Percentiles rank a stretch among this genome's conserved stretches.
These are phyloP conservation scores for Enchytraeus crypticus DNA, from an alignment of 2,888 invertebrate genomes.

Conservation along the genomic window DNA sequence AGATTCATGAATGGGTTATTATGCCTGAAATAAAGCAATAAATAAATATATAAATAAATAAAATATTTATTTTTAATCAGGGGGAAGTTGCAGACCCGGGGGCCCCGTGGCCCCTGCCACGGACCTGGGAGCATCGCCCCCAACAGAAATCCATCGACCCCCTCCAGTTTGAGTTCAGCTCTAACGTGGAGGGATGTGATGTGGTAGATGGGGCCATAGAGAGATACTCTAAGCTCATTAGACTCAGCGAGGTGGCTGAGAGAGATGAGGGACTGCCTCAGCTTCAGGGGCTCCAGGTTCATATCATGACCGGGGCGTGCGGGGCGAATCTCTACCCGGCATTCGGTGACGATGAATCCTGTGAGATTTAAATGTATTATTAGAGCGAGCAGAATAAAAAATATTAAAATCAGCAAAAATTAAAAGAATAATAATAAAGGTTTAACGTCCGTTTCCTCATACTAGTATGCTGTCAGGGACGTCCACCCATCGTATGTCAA, in stretches of 20 bases:
- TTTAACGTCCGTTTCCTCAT: too few relatives aligned
- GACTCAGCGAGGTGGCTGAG: not conserved
- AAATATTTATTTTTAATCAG: slow-evolving; percentile 19
- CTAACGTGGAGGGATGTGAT: slow-evolving; percentile 32
- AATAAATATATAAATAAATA: too few relatives aligned
- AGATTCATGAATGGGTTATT: too few relatives aligned
- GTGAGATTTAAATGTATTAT: too few relatives aligned
- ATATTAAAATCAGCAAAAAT: too few relatives aligned
- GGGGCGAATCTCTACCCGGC: slow-evolving; percentile 17
- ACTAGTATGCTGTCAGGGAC: too few relatives aligned
- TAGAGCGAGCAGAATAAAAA: too few relatives aligned
- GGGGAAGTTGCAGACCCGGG: slow-evolving; percentile 36
- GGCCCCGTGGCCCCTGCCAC: slow-evolving; percentile 41
- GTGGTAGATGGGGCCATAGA: slow-evolving; percentile 35
- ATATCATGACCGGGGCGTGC: not conserved
- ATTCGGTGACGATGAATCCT: slow-evolving; percentile 28
- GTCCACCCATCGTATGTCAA: too few relatives aligned
- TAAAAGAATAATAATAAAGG: too few relatives aligned
- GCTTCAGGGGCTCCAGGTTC: not conserved
- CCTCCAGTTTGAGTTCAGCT: slow-evolving; percentile 26
- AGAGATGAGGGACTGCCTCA: not conserved
- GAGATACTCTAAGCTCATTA: slow-evolving; percentile 30
- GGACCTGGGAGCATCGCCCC: slow-evolving; percentile 23
- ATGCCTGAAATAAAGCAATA: too few relatives aligned
- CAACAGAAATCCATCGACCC: slow-evolving; percentile 28